phyloP scores from a whole-genome alignment of 1,140 invertebrate species.

The Orchestia grillus region DNA sequence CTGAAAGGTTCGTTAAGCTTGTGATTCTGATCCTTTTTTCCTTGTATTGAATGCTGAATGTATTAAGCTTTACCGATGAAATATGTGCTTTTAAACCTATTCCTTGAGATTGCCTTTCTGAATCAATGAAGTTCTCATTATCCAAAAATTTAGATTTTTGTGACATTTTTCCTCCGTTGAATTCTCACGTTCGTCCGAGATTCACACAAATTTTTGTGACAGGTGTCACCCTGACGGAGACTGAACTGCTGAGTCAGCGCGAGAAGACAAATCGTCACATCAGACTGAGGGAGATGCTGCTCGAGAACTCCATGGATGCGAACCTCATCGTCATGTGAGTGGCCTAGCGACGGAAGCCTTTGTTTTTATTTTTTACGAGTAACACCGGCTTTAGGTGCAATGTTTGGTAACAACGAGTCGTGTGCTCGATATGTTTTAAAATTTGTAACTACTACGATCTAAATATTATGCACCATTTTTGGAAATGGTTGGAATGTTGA shows the following conservation, averaged over 20 bases:
- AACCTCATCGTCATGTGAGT: conserved; percentile 90
- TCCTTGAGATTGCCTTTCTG: too few species aligned
- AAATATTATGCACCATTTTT: not conserved
- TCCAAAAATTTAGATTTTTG: too few species aligned
- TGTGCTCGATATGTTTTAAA: not conserved
- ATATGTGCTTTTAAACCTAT: too few species aligned
- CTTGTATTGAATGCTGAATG: too few species aligned
- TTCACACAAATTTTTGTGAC: not conserved
- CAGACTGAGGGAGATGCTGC: conserved; percentile 86
- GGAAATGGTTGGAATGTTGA: too few species aligned
- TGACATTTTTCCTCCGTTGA: too few species aligned
- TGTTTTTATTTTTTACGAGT: not conserved
- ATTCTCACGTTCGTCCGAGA: not conserved
- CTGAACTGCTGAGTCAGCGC: conserved; percentile 86
- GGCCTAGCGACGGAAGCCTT: not conserved
- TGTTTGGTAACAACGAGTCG: not conserved
- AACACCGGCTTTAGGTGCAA: not conserved
- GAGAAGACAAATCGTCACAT: conserved; percentile 94
- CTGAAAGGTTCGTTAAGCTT: too few species aligned
- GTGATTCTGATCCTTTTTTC: too few species aligned
- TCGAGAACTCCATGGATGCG: conserved; percentile 87
- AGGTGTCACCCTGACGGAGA: conserved; percentile 77
- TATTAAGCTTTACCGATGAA: too few species aligned
- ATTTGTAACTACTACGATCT: not conserved
- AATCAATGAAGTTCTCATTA: too few species aligned